Evolutionary conservation across 2,888 invertebrate genomes (phyloP).

Genomic region (Electrophaes corylata): DNA sequence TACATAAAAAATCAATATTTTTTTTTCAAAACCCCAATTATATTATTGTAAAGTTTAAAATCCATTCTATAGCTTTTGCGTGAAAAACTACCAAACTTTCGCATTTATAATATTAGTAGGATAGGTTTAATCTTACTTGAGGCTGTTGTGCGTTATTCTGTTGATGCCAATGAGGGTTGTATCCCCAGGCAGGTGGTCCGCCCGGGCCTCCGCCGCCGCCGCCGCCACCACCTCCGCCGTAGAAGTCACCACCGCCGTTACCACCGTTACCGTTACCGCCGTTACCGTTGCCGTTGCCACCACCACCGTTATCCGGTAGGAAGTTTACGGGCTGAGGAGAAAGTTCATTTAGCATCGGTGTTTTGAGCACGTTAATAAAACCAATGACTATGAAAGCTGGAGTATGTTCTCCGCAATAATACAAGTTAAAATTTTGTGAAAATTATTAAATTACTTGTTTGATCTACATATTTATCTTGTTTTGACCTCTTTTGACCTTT

Average conservation of each 20-base stretch:
- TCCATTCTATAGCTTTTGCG: too few species aligned
- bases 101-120: too few species aligned
- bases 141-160: conserved; percentile 75
- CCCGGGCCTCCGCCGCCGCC: conserved; percentile 54
- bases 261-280: conserved; percentile 48
- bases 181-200: conserved; percentile 77
- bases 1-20: too few species aligned
- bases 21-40: too few species aligned
- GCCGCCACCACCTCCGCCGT: conserved; percentile 46
- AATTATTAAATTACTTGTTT: too few species aligned
- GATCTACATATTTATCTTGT: too few species aligned
- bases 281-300: conserved; percentile 45
- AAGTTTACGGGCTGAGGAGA: conserved; percentile 65
- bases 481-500: too few species aligned
- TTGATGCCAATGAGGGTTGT: conserved; percentile 84
- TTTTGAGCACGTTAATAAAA: neutral
- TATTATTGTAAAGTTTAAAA: too few species aligned
- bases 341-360: neutral
- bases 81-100: too few species aligned
- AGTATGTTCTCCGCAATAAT: too few species aligned
- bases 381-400: too few species aligned
- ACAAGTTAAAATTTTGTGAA: too few species aligned
- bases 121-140: conserved; percentile 64
- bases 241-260: conserved; percentile 46
- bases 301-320: conserved; percentile 63